Evolutionary conservation across 2,888 invertebrate genomes (phyloP).

Genomic region (Caenorhabditis plicata): DNA sequence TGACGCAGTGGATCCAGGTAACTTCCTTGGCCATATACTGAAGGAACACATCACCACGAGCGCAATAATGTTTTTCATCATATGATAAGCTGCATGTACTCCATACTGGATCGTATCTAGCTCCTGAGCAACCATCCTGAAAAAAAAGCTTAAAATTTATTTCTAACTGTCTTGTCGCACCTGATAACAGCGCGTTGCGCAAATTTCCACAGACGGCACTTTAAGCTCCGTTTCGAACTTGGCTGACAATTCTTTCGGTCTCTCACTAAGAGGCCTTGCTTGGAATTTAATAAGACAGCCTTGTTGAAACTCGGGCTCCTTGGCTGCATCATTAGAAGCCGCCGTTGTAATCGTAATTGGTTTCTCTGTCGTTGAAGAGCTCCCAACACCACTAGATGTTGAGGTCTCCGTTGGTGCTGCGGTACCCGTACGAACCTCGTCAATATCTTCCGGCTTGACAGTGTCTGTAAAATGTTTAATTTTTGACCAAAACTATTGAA

Average conservation of each 20-base stretch:
- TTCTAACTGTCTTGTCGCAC: no score
- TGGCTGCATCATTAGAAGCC: not conserved
- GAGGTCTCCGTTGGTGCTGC: not conserved
- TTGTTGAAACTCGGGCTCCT: slow-evolving; percentile 17
- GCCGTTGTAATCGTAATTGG: not conserved
- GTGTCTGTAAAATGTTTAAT: slow-evolving; percentile 13
- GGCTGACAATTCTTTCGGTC: slow-evolving; percentile 47
- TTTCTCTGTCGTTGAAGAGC: slow-evolving; percentile 2
- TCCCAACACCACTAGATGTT: slow-evolving; percentile 10
- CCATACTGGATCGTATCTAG: slow-evolving; percentile 46
- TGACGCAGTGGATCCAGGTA: slow-evolving; percentile 58
- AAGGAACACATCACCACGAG: slow-evolving; percentile 37
- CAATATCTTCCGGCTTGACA: slow-evolving; percentile 22
- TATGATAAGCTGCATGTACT: slow-evolving; percentile 52
- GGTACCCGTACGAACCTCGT: slow-evolving; percentile 20
- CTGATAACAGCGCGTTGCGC: slow-evolving; percentile 55
- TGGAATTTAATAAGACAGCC: slow-evolving; percentile 58
- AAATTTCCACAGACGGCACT: slow-evolving; percentile 47
- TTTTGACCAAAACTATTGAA: not conserved
- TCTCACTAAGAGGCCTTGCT: slow-evolving; percentile 34
- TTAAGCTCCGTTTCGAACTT: slow-evolving; percentile 43
- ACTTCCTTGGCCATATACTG: slow-evolving; percentile 41
- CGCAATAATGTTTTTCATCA: slow-evolving; percentile 51
- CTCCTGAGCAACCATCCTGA: slow-evolving; percentile 60
- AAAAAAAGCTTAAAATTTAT: no score